Base-by-base conservation (phyloP, 2,888 invertebrate species). In the Coleophora deauratella region DNA sequence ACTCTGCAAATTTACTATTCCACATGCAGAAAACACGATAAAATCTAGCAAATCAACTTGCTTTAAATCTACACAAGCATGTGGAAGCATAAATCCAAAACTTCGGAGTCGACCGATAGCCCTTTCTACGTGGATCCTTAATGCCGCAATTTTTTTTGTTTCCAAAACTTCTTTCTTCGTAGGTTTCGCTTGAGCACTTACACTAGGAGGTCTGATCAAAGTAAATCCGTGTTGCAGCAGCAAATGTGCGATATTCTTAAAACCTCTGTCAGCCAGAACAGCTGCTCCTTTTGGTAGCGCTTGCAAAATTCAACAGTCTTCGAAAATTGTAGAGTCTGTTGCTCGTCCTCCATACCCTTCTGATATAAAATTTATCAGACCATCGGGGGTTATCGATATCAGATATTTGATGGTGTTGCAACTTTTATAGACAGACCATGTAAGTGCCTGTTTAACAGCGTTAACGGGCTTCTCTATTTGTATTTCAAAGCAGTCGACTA, bases 321-420 rank as follows among this genome's bases (percentile, higher is more conserved):
- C 35, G 11, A 47, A 40, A 27, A 41, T 27, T 32, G 35, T 21
- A n/a, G 32, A 27, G 27, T 46, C 46, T 9, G 46, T 12, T 9
- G 15, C 32, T 15, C 37, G 32, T 9, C 66, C 57, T 28, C 64
- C 61, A 50, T 47, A 62, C 6, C 62, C 64, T 12, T 39, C 32
- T 15, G 62, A 65, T 27, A 68, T 48, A 50, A 50, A 65, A 43
- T 53, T 58, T 13, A 66, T 56, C 8, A 59, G 40, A 2, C 64
- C 57, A 55, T 54, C 51, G 2, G 59, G 55, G 12, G 58, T 51
- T 15, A 42, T 41, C 7, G 55, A 54, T 30, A 58, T 48, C 10
- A 55, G 45, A 49, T 55, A 66, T 37, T 60, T 59, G 6, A 55
- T 27, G 0, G 57, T 55, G 43, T 60, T 59, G 14, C 45, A 49